Base-by-base conservation (phyloP, 2,113 vertebrate genomes). In the Equus quagga region DNA sequence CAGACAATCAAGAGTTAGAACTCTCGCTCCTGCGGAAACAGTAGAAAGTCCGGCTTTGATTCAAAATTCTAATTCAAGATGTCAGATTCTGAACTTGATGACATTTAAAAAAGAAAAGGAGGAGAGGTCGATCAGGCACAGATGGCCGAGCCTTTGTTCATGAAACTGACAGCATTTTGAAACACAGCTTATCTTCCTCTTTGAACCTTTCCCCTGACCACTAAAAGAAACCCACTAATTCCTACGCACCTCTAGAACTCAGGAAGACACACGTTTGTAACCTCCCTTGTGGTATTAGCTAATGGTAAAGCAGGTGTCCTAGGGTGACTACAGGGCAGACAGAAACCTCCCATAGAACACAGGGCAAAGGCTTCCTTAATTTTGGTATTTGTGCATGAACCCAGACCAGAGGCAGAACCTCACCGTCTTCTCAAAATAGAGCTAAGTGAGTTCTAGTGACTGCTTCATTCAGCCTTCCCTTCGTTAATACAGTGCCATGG, bases 31-130 rank as follows among this genome's bases (percentile, higher is more conserved):
- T 56, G 72, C 26, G 28, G 26, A 87, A 85, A 64, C 17, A 31
- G 19, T 89, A 60, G 67, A 46, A 70, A 64, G n/a, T 51, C 31
- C 44, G 4, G 21, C 44, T 88, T 46, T 33, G 44, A n/a, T 54
- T 91, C 80, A 62, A n/a, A 75, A 49, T 49, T 19, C 49, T n/a
- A 46, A 72, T 60, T 89, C 64, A 78, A 62, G 92, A 89, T 73
- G 58, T 64, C 78, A 64, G 11, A 58, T 65, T 54, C 78, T 92
- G n/a, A 73, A 26, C 24, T 92, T n/a, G 3, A 80, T 82, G 51
- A n/a, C 78, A 80, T 21, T 83, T 84, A 46, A 36, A 73, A 79
- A 21, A 31, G n/a, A 31, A 54, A 51, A 36, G 41, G 17, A 91
- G 28, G 14, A 44, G 33, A 24, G 15, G 10, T 56, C 28, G 33